phyloP scores from a whole-genome alignment of 37 sponge, comb jelly and placozoan genomes.

The Diacarnus erythraeanus region DNA sequence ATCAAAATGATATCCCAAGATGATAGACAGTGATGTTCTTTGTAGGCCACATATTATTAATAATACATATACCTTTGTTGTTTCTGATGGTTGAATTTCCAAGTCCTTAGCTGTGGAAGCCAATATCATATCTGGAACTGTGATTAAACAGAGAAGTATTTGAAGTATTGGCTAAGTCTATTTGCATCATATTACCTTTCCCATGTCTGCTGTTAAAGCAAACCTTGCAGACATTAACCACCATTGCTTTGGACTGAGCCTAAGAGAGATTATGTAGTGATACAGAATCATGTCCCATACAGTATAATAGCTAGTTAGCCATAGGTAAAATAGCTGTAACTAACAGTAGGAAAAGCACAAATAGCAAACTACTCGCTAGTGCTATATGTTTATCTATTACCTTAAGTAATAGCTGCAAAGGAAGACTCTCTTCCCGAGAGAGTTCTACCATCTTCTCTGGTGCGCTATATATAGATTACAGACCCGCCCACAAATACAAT shows the following conservation, averaged over 20 bases:
- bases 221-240: conserved; percentile 35
- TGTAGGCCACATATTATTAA: no score
- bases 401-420: conserved; percentile 34
- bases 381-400: no score
- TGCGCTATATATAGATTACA: not conserved
- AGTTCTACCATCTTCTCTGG: not conserved
- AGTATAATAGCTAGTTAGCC: not conserved
- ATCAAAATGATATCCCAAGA: no score
- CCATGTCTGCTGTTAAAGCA: conserved; percentile 39
- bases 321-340: not conserved
- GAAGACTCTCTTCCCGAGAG: conserved; percentile 16
- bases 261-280: not conserved
- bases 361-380: not conserved
- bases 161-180: no score
- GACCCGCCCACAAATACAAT: not conserved
- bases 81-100: conserved; percentile 48
- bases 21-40: no score
- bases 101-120: conserved; percentile 44
- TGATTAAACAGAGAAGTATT: not conserved
- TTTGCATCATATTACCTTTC: conserved; percentile 48
- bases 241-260: conserved; percentile 56
- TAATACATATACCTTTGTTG: no score
- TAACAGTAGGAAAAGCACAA: not conserved
- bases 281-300: not conserved
- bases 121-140: conserved; percentile 44